Base-by-base conservation (phyloP, 1,140 invertebrate species). In the Drosophila pseudoananassae region DNA sequence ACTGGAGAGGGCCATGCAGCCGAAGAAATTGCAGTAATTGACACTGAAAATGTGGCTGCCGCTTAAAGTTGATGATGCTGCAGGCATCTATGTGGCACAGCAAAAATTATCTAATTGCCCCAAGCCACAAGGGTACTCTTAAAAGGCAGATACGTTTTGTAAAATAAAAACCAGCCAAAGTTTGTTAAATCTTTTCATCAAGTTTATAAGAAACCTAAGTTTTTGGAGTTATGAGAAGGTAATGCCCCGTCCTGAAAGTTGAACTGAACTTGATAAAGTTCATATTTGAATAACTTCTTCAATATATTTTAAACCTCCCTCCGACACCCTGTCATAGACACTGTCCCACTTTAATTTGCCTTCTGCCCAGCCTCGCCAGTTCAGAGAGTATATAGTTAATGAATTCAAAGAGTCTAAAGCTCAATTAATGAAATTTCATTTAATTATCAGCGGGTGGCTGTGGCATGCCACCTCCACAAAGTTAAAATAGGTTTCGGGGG, bases 361-460 rank as follows among this genome's bases (percentile, higher is more conserved):
- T 54, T 29, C 6, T 45, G 36, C 43, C 29, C 20, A 25, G 49
- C 25, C n/a, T 45, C 17, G 8, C 15, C 43, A n/a, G 10, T 50
- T 49, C 31, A 20, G 33, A 58, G 49, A 43, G 59, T 65, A 25
- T 46, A 40, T 33, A 65, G 52, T 73, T 74, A 76, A 77, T 84
- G 54, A 80, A 58, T 68, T 72, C 71, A 73, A 75, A 74, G 63
- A 58, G 38, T 87, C 55, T 50, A 64, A 73, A 74, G 77, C 81
- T 85, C 77, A 81, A 80, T 81, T 81, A 77, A 84, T 85, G 78
- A 56, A 85, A 81, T 87, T 87, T 85, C 74, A 82, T 88, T 85
- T 75, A 85, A 85, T 85, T 85, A 88, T 56, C 65, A 65, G 53
- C 60, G 36, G 65, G 49, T 29, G 50, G 55, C 65, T 58, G 64